Evolutionary conservation across 2,797 vertebrate genomes (phyloP).

Genomic region (Sylvia borin): DNA sequence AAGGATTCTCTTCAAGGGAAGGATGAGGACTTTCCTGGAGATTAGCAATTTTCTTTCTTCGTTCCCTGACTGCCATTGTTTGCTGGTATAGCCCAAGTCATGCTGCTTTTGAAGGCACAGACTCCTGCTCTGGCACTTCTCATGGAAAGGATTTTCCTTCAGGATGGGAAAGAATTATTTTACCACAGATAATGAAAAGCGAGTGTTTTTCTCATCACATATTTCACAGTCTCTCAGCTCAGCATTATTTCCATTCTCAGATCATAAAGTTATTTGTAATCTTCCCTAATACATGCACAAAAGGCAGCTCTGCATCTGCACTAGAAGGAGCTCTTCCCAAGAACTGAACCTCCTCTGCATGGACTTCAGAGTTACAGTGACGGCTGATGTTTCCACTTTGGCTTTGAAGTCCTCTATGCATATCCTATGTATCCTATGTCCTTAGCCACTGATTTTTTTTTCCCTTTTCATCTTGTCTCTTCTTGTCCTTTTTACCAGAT

Average conservation of each 20-base stretch:
- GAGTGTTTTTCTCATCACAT: not conserved
- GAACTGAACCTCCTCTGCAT: not conserved
- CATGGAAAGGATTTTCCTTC: not conserved
- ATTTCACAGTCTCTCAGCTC: not conserved
- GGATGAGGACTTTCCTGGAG: not conserved
- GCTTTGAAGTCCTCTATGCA: not conserved
- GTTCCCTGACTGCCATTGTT: not conserved
- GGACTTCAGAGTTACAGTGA: not conserved
- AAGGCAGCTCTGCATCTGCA: not conserved
- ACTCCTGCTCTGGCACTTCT: not conserved
- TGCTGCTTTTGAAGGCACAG: not conserved
- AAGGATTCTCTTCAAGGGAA: not conserved
- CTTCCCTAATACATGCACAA: not conserved
- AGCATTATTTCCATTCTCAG: not conserved
- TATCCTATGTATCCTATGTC: not conserved
- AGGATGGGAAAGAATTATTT: not conserved
- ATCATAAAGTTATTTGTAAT: not conserved
- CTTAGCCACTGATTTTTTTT: not conserved
- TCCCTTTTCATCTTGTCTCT: not conserved
- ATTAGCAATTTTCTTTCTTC: not conserved
- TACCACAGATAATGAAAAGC: not conserved
- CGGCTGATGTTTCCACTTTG: not conserved
- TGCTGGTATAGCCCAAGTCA: not conserved
- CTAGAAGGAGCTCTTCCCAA: not conserved
- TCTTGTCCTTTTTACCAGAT: not conserved